phyloP scores from a whole-genome alignment of 2,888 invertebrate genomes.

The Lepidocyrtoides sp. region DNA sequence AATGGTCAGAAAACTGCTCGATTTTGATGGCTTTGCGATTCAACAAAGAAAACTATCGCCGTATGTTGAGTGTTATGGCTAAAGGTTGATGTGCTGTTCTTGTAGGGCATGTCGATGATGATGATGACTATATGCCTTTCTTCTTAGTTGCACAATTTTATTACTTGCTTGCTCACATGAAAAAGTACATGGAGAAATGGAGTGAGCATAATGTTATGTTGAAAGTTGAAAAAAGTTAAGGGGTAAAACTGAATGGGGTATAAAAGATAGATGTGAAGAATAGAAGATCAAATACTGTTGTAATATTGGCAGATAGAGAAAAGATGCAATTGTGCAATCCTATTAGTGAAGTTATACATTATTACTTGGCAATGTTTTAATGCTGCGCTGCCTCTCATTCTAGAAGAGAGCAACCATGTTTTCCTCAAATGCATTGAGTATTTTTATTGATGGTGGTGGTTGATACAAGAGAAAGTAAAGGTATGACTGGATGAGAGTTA shows the following conservation, averaged over 20 bases:
- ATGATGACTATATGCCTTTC: slow-evolving; percentile 13
- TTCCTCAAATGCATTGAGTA: slow-evolving; percentile 59
- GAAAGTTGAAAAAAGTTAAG: slow-evolving; percentile 65
- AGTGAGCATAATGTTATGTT: slow-evolving; percentile 76
- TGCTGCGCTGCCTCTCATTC: slow-evolving; percentile 68
- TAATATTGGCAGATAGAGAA: slow-evolving; percentile 20
- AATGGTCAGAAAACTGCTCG: slow-evolving; percentile 61
- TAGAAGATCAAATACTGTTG: slow-evolving; percentile 70
- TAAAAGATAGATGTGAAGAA: too few relatives aligned
- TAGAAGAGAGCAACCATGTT: neutral
- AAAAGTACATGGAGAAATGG: slow-evolving; percentile 71
- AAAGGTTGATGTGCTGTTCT: neutral
- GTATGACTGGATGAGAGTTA: neutral
- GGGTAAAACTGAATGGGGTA: slow-evolving; percentile 16
- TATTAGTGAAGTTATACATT: slow-evolving; percentile 42
- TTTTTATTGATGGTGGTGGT: slow-evolving; percentile 52
- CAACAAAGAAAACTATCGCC: slow-evolving; percentile 5
- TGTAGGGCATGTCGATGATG: neutral
- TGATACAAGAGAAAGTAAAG: slow-evolving; percentile 17
- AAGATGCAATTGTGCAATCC: slow-evolving; percentile 77
- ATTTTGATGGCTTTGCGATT: slow-evolving; percentile 61
- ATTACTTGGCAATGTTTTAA: slow-evolving; percentile 70
- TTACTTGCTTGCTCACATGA: slow-evolving; percentile 45
- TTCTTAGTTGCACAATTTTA: slow-evolving; percentile 62
- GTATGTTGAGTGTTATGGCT: neutral